A percentile compares a stretch with the other conserved stretches of the same genome.
Conservation (phyloP, 2,888 invertebrate genomes). For the Ochropleura leucogaster region DNA sequence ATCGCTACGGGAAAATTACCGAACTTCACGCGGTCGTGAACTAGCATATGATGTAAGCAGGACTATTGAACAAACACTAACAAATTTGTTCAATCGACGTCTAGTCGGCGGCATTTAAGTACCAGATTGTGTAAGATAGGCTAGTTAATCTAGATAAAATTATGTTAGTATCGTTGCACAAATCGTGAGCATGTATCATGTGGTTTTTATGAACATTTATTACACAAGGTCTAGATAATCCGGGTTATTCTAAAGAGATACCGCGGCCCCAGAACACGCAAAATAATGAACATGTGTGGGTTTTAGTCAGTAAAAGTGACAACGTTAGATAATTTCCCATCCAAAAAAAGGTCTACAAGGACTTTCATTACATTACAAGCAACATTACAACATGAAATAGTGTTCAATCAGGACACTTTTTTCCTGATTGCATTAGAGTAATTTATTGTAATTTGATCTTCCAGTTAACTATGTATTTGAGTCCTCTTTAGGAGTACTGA, state of each 20-base stretch:
- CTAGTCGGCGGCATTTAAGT: conserved; percentile 2
- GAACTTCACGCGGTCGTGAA: too few species aligned
- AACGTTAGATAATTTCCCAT: too few species aligned
- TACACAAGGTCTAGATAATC: conserved; percentile 12
- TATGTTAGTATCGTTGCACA: not conserved
- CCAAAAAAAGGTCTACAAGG: too few species aligned
- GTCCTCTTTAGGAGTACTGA: not conserved
- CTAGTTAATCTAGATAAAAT: conserved; percentile 10
- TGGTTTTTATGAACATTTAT: conserved; percentile 4
- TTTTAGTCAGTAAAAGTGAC: too few species aligned
- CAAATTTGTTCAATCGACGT: not conserved
- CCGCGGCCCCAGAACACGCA: too few species aligned
- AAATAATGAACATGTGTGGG: too few species aligned
- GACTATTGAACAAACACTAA: not conserved
- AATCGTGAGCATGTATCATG: not conserved
- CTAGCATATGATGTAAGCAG: not conserved
- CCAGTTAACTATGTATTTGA: not conserved
- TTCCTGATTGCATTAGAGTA: not conserved
- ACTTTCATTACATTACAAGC: too few species aligned
- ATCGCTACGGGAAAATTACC: too few species aligned
- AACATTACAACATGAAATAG: not conserved
- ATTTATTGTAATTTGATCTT: not conserved
- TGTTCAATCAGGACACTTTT: conserved; percentile 1
- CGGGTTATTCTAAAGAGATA: too few species aligned
- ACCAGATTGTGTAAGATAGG: not conserved